These are phyloP conservation scores for Drosophila macrospina DNA, from an alignment of 2,888 invertebrate species.

Conservation along the genomic window DNA sequence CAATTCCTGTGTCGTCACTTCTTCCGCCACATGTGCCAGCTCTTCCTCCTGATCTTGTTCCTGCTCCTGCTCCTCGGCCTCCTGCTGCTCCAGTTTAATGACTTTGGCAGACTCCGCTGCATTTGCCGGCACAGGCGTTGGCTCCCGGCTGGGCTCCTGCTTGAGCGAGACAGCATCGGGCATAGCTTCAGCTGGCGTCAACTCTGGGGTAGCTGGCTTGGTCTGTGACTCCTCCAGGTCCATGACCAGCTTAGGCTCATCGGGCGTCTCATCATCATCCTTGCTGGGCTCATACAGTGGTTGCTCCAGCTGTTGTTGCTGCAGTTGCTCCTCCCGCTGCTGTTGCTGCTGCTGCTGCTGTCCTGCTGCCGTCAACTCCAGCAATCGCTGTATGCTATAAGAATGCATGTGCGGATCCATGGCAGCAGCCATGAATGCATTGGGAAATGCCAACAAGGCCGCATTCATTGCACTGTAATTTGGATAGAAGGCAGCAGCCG, in stretches of 20 bases:
- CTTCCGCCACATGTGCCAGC: not conserved
- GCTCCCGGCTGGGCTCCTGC: constrained; percentile 59
- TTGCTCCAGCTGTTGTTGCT: constrained; percentile 37
- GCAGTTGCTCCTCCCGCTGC: constrained; percentile 33
- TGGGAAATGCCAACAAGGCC: constrained; percentile 86
- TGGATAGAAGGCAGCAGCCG: constrained; percentile 88
- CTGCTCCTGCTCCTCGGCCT: constrained; percentile 73
- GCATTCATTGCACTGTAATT: constrained; percentile 88
- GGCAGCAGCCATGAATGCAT: constrained; percentile 84
- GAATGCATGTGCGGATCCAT: constrained; percentile 84
- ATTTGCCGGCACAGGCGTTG: constrained; percentile 78
- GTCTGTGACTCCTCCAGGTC: constrained; percentile 87
- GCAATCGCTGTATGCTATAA: constrained; percentile 84
- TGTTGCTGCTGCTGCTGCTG: constrained; percentile 77
- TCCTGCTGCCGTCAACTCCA: constrained; percentile 84
- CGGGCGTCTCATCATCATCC: constrained; percentile 83
- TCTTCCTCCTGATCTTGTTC: constrained; percentile 73
- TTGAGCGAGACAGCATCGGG: constrained; percentile 44
- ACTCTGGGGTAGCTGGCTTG: constrained; percentile 28
- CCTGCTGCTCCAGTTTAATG: constrained; percentile 61
- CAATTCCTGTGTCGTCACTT: constrained; percentile 63
- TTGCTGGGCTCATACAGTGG: constrained; percentile 40
- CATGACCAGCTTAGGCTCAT: constrained; percentile 88
- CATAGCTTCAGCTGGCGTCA: constrained; percentile 4
- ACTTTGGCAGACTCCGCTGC: constrained; percentile 42